phyloP scores from a whole-genome alignment of 2,797 vertebrate species.

The Gorsachius magnificus region DNA sequence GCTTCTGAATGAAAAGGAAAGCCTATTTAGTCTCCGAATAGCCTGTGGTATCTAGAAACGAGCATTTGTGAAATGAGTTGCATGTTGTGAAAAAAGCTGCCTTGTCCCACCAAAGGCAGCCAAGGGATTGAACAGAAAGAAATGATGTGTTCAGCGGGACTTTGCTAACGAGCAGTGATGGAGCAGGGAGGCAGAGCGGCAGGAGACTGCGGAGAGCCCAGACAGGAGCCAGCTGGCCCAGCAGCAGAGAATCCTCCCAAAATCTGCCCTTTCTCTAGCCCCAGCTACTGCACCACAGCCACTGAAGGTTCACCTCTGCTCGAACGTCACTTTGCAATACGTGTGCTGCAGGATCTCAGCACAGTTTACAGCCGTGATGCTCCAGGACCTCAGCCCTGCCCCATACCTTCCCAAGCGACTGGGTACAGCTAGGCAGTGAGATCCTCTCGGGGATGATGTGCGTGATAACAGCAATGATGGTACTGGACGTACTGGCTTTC shows the following conservation, averaged over 20 bases:
- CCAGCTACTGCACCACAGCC: neutral
- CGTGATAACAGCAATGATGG: neutral
- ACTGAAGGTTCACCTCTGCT: neutral
- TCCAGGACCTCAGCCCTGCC: neutral
- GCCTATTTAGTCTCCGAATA: neutral
- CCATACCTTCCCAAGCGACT: rapidly evolving
- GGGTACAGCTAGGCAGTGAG: rapidly evolving
- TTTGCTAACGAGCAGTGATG: neutral
- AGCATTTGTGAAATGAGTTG: neutral
- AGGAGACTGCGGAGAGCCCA: neutral
- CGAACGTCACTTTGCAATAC: rapidly evolving
- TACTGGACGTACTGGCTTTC: neutral
- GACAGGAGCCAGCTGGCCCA: neutral
- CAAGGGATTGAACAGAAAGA: neutral
- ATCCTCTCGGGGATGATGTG: neutral
- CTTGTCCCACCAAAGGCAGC: neutral
- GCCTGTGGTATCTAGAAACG: neutral
- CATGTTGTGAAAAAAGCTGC: neutral
- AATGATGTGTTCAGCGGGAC: neutral
- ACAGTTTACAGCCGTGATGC: neutral
- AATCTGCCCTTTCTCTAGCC: neutral
- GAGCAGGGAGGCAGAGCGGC: neutral
- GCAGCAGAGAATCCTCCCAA: neutral
- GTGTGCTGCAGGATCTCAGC: neutral
- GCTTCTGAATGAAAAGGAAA: neutral